phyloP scores from a whole-genome alignment of 2,797 vertebrate species.

The Heliangelus exortis region DNA sequence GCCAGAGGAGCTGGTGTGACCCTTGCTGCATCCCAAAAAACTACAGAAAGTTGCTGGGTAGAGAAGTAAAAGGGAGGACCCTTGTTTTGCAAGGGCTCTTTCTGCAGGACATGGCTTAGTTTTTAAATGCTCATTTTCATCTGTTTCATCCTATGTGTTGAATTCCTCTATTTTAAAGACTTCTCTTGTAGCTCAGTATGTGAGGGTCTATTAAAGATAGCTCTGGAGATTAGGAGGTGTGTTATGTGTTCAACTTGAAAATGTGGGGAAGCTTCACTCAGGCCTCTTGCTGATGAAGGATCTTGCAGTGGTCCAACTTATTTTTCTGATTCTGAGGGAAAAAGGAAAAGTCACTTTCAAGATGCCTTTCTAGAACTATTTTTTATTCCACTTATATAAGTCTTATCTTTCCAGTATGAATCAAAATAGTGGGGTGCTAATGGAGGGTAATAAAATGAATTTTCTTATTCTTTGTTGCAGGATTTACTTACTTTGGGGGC shows the following conservation, averaged over 20 bases:
- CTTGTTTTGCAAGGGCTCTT: neutral
- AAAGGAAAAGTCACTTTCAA: neutral
- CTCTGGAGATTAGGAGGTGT: neutral
- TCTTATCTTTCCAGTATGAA: neutral
- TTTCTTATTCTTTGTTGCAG: neutral
- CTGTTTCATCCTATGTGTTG: neutral
- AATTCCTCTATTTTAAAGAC: neutral
- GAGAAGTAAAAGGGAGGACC: neutral
- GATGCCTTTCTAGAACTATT: neutral
- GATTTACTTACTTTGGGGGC: neutral
- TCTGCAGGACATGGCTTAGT: neutral
- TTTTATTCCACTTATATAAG: neutral
- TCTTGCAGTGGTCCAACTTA: neutral
- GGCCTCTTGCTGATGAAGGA: neutral
- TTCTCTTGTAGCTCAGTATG: neutral
- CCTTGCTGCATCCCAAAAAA: neutral
- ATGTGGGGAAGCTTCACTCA: neutral
- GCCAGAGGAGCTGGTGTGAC: rapidly evolving
- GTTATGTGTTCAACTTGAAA: neutral
- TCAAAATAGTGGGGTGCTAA: neutral
- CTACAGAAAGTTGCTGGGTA: neutral
- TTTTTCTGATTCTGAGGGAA: neutral
- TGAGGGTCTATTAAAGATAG: neutral
- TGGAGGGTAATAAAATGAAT: neutral
- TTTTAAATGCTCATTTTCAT: neutral